phyloP scores from a whole-genome alignment of 2,888 invertebrate genomes.

The Drosophila demipolita region DNA sequence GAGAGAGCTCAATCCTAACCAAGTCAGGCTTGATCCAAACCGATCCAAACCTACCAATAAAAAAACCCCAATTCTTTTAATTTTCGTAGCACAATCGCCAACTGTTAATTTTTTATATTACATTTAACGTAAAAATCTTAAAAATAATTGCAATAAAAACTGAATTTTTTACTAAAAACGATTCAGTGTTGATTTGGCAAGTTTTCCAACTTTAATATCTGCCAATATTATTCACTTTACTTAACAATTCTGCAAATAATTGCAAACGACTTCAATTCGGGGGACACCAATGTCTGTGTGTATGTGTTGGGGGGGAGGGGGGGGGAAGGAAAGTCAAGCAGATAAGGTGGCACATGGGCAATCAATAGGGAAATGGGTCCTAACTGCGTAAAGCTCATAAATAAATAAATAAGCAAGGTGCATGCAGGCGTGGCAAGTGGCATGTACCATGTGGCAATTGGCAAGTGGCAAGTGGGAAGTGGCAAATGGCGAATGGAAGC shows the following conservation, averaged over 20 bases:
- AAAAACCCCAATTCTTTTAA: no score
- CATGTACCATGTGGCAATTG: background rate
- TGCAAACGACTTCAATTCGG: background rate
- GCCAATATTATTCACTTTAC: background rate
- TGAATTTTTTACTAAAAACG: background rate
- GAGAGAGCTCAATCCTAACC: no score
- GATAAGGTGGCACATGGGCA: conserved; percentile 33
- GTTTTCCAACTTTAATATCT: background rate
- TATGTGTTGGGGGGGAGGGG: background rate
- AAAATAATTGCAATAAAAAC: no score
- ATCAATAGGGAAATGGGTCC: conserved; percentile 64
- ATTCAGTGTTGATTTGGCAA: background rate
- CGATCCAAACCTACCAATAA: background rate
- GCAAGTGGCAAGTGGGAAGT: conserved; percentile 4
- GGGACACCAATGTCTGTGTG: background rate
- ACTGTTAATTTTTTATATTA: no score
- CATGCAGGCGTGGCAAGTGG: conserved; percentile 38
- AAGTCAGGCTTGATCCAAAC: background rate
- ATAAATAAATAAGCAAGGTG: conserved; percentile 55
- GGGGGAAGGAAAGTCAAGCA: conserved; percentile 4
- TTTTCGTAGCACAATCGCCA: no score
- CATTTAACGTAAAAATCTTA: no score
- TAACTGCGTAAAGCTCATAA: conserved; percentile 50
- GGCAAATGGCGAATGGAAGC: background rate
- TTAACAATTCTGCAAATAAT: background rate